Percentiles rank a stretch among this genome's conserved stretches.
phyloP scores from a whole-genome alignment of 2,797 vertebrate genomes.

The Zenarchopterus dispar region DNA sequence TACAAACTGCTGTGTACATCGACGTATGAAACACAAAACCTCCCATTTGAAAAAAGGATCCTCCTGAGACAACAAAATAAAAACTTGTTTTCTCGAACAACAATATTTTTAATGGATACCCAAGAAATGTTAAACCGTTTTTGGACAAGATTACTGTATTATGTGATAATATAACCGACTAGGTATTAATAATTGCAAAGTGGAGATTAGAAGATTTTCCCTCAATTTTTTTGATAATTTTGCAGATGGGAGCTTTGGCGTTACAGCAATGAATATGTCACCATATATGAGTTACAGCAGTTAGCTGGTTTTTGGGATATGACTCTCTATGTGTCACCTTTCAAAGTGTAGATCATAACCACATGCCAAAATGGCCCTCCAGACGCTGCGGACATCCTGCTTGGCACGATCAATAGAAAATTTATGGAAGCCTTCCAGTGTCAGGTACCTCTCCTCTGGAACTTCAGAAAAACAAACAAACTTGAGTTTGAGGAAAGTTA shows the following conservation, averaged over 20 bases:
- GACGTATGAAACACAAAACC: too few relatives aligned
- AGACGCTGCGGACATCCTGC: conserved; percentile 97
- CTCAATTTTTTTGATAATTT: too few relatives aligned
- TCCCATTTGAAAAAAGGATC: not conserved
- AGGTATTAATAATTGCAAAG: too few relatives aligned
- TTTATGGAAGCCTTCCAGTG: conserved; percentile 95
- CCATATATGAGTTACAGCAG: conserved; percentile 9
- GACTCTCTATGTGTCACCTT: conserved; percentile 81
- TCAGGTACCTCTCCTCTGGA: conserved; percentile 95
- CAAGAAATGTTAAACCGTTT: too few relatives aligned
- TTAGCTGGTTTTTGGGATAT: not conserved
- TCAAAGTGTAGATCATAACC: conserved; percentile 98
- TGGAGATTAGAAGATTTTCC: too few relatives aligned
- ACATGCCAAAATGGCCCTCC: conserved; percentile 95
- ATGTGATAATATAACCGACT: too few relatives aligned
- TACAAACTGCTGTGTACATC: too few relatives aligned
- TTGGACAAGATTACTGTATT: too few relatives aligned
- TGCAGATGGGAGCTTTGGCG: too few relatives aligned
- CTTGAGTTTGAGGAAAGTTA: not conserved
- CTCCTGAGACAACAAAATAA: too few relatives aligned
- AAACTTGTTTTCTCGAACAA: too few relatives aligned
- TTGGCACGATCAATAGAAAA: conserved; percentile 96
- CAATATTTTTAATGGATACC: too few relatives aligned
- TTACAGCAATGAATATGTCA: conserved; percentile 4
- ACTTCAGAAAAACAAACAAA: conserved; percentile 73